Conservation (phyloP, 1,140 invertebrate genomes). For the Papilio machaon region DNA sequence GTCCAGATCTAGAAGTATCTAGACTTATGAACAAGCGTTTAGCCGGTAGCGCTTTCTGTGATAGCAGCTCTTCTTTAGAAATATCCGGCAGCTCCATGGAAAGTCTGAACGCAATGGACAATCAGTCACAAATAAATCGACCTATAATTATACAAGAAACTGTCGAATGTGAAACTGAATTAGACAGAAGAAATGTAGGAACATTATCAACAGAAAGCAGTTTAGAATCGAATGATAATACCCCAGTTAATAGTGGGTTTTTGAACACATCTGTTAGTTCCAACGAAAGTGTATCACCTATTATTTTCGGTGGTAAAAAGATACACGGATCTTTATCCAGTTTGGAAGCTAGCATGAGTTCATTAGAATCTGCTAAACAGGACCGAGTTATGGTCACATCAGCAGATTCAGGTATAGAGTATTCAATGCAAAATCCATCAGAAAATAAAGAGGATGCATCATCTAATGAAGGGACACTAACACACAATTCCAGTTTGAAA, state of each 20-base stretch:
- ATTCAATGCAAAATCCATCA: slow-evolving; percentile 71
- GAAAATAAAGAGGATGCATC: slow-evolving; percentile 72
- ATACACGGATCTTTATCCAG: slow-evolving; percentile 78
- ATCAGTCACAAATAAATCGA: slow-evolving; percentile 15
- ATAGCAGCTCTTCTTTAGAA: slow-evolving; percentile 78
- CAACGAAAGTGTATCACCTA: slow-evolving; percentile 79
- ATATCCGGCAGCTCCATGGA: slow-evolving; percentile 80
- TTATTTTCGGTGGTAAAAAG: slow-evolving; percentile 77
- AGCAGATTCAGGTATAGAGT: slow-evolving; percentile 78
- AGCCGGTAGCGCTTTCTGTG: slow-evolving; percentile 67
- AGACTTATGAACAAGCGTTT: slow-evolving; percentile 72
- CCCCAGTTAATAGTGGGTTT: slow-evolving; percentile 66
- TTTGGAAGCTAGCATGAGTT: slow-evolving; percentile 79
- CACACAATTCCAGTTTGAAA: slow-evolving; percentile 73
- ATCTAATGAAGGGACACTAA: slow-evolving; percentile 79
- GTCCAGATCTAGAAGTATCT: slow-evolving; percentile 80
- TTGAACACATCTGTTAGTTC: slow-evolving; percentile 78
- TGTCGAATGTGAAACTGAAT: slow-evolving; percentile 50
- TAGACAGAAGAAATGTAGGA: slow-evolving; percentile 56
- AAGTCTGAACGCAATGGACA: slow-evolving; percentile 63
- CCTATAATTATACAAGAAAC: slow-evolving; percentile 48
- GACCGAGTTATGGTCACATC: slow-evolving; percentile 76
- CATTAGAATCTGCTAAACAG: slow-evolving; percentile 71
- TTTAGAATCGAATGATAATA: slow-evolving; percentile 73
- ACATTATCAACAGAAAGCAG: slow-evolving; percentile 68